Percentiles rank a stretch among this genome's conserved stretches.
phyloP scores from a whole-genome alignment of 2,888 invertebrate species.

The Plagodis pulveraria region DNA sequence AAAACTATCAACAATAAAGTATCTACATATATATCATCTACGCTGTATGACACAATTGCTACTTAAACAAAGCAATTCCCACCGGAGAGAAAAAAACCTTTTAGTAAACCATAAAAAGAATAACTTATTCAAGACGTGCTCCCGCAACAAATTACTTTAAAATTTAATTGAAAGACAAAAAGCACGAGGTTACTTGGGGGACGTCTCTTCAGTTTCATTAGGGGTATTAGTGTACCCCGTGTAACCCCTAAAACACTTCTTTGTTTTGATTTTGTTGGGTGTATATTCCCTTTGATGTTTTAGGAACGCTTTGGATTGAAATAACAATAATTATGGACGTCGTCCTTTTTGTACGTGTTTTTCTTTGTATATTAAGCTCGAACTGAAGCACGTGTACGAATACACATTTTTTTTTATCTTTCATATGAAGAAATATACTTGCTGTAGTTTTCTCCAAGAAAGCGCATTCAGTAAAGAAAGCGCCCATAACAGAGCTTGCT shows the following conservation, averaged over 20 bases:
- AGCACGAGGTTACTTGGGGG: conserved; percentile 46
- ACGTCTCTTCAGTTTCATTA: conserved; percentile 51
- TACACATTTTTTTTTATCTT: too few species aligned
- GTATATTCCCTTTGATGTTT: conserved; percentile 36
- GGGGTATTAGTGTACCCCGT: conserved; percentile 47
- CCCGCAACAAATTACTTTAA: conserved; percentile 36
- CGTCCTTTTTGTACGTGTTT: too few species aligned
- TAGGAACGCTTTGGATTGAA: conserved; percentile 20
- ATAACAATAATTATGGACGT: neutral
- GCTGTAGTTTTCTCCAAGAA: too few species aligned
- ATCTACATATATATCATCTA: too few species aligned
- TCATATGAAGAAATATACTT: too few species aligned
- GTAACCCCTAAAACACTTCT: conserved; percentile 37
- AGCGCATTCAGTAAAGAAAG: too few species aligned
- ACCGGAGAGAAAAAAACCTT: conserved; percentile 29
- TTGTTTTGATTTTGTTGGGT: conserved; percentile 44
- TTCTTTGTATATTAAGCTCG: too few species aligned
- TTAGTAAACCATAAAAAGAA: conserved; percentile 30
- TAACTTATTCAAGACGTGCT: conserved; percentile 39
- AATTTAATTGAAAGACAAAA: conserved; percentile 56
- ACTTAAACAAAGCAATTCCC: conserved; percentile 12
- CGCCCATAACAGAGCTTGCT: too few species aligned
- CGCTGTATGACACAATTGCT: neutral
- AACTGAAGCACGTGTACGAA: too few species aligned
- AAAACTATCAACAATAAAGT: too few species aligned